Conservation (phyloP, 2,888 invertebrate genomes). For the Plusia festucae region DNA sequence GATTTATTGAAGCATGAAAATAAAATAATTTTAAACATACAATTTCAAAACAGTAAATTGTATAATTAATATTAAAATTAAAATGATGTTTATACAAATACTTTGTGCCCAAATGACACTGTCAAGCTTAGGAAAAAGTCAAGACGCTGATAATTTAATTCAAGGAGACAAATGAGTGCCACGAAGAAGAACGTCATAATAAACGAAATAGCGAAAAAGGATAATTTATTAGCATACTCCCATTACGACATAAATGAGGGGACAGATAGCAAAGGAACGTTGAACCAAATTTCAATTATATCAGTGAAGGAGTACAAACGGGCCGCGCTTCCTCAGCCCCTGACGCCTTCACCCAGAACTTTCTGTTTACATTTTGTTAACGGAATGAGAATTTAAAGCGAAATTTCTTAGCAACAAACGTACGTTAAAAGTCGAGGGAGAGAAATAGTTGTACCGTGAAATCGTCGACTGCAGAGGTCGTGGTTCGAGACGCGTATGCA, state of each 20-base stretch:
- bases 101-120: too few species aligned
- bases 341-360: conserved; percentile 71
- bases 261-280: conserved; percentile 72
- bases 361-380: conserved; percentile 86
- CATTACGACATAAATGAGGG: conserved; percentile 65
- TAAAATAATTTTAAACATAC: too few species aligned
- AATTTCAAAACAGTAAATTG: too few species aligned
- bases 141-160: conserved; percentile 40
- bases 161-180: conserved; percentile 46
- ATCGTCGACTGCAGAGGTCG: conserved; percentile 59
- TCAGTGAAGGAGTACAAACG: conserved; percentile 69
- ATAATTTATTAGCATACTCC: conserved; percentile 75
- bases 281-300: conserved; percentile 85
- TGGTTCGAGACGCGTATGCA: conserved; percentile 44
- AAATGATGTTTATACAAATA: too few species aligned
- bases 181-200: conserved; percentile 50
- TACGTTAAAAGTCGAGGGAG: conserved; percentile 74
- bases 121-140: neutral
- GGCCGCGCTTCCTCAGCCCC: conserved; percentile 66
- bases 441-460: conserved; percentile 73
- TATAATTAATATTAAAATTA: too few species aligned
- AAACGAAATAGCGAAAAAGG: conserved; percentile 59
- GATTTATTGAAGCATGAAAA: neutral
- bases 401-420: conserved; percentile 82
- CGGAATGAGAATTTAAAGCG: conserved; percentile 84